Conservation (phyloP, 2,888 invertebrate species). For the Lochmaea crataegi region DNA sequence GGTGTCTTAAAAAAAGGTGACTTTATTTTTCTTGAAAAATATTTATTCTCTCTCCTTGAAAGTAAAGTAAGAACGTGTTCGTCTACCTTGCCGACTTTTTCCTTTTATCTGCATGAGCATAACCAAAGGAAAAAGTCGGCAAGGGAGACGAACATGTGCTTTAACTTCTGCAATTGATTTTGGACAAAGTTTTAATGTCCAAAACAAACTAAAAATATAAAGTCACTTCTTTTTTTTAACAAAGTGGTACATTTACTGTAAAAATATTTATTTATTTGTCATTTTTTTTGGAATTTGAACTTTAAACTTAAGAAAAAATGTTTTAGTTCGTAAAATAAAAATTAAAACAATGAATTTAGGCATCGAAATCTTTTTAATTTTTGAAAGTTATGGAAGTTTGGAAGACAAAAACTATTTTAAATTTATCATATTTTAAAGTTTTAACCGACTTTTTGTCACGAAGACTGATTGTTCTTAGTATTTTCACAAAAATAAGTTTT, state of each 20-base stretch:
- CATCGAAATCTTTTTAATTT: slow-evolving; percentile 41
- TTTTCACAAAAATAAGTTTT: slow-evolving; percentile 40
- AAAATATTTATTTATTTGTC: background rate
- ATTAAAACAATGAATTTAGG: slow-evolving; percentile 47
- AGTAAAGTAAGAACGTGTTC: too few relatives aligned
- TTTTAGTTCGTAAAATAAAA: slow-evolving; percentile 14
- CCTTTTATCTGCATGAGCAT: too few relatives aligned
- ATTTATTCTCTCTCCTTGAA: too few relatives aligned
- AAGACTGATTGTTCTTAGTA: slow-evolving; percentile 57
- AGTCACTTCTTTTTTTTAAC: background rate
- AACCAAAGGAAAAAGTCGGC: too few relatives aligned
- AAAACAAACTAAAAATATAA: too few relatives aligned
- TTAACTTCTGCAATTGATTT: too few relatives aligned
- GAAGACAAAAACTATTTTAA: slow-evolving; percentile 17
- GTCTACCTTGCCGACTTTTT: too few relatives aligned
- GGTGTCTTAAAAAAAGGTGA: too few relatives aligned
- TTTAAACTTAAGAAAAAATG: background rate
- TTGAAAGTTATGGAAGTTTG: background rate
- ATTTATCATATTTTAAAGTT: slow-evolving; percentile 30
- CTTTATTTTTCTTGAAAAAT: too few relatives aligned
- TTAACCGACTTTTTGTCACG: slow-evolving; percentile 50
- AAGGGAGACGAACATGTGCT: too few relatives aligned
- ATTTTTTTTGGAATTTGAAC: background rate
- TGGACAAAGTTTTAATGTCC: too few relatives aligned
- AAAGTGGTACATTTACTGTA: background rate